phyloP scores from a whole-genome alignment of 2,797 vertebrate species.

The Graptemys geographica region DNA sequence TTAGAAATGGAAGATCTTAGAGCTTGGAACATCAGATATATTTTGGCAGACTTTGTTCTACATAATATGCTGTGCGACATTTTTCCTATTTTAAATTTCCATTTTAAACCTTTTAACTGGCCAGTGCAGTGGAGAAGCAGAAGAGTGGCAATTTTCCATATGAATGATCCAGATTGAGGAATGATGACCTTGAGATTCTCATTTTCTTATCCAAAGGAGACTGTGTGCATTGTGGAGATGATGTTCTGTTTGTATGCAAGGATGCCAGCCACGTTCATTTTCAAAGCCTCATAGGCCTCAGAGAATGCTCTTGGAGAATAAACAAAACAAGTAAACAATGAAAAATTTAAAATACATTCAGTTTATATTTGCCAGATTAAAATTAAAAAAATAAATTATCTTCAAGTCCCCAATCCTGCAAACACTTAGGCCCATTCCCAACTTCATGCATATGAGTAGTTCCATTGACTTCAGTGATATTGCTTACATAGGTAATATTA shows the following conservation, averaged over 20 bases:
- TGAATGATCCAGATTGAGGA: neutral
- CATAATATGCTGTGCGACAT: neutral
- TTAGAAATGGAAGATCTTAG: neutral
- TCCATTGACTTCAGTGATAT: neutral
- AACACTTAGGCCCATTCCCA: neutral
- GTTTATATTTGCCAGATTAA: neutral
- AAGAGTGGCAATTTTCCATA: neutral
- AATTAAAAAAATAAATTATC: neutral
- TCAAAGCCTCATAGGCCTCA: neutral
- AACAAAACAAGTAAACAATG: neutral
- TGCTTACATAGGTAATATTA: neutral
- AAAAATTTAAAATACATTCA: neutral
- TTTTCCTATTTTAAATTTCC: neutral
- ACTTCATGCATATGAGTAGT: neutral
- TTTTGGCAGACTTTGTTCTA: neutral
- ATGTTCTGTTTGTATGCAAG: neutral
- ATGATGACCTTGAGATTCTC: neutral
- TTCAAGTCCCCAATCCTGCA: neutral
- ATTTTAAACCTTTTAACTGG: neutral
- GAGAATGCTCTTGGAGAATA: neutral
- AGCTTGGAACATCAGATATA: neutral
- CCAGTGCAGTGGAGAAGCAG: neutral
- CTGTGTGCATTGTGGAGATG: neutral
- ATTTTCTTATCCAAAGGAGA: neutral
- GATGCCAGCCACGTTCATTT: neutral